Evolutionary conservation across 2,113 vertebrate species (phyloP), one percentile per base, ranked within the genome.

Genomic region (Spilogale gracilis): DNA sequence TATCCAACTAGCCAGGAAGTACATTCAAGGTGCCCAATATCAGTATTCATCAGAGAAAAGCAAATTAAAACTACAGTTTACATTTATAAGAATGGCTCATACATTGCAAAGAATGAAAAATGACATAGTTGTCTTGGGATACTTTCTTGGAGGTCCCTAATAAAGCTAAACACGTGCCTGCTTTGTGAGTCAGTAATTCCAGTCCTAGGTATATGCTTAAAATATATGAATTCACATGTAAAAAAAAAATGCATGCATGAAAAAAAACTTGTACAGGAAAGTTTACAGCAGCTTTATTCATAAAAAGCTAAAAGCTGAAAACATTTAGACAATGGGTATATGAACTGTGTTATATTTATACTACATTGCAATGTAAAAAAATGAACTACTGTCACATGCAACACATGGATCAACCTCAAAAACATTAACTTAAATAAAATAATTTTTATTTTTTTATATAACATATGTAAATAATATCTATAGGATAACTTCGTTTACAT

Each of bases 221-320:
- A 48, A 63, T 50, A 48, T 14, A 89, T 52, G 58, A 79, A 71
- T 63, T 48, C 18, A 38, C 65, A 67, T 73, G 60, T 43, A 4
- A 13, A 83, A 67, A 84, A 27, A 65, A 73, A 58, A 21, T 43
- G 27, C 30, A 38, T 27, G 63, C 18, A 9, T 27, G 25, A 69
- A 81, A 89, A 74, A 78, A 84, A 43, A 67, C 32, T 38, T 89
- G 6, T 73, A 86, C 38, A 89, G 32, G 21, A 76, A 95, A 74
- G 43, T 63, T 94, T 87, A 95, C 9, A 90, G 27, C 13, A 90
- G 17, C 17, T 95, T 97, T 94, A 92, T 79, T 94, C 67, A 78
- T 69, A 94, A 95, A 58, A 86, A 32, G 58, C 54, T 81, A 20
- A 52, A 81, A 95, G n/a, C 23, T 73, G 45, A 45, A 86, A 96